Evolutionary conservation across 2,888 invertebrate genomes (phyloP).

Genomic region (Euzophera pinguis): DNA sequence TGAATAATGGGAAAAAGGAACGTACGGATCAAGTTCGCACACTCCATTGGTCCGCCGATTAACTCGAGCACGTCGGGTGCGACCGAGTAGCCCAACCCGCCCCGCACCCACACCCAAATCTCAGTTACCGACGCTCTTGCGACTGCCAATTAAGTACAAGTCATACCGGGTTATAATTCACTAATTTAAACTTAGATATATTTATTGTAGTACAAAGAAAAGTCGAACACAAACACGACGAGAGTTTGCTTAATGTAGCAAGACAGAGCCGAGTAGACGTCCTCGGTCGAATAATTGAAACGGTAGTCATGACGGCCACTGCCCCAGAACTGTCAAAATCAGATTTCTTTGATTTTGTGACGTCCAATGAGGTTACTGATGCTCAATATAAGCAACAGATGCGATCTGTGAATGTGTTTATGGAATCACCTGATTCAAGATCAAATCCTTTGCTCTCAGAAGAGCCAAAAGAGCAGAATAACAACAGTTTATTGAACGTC

Average conservation of each 20-base stretch:
- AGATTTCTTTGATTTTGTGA: conserved; percentile 94
- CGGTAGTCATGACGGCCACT: conserved; percentile 92
- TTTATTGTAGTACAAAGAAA: conserved; percentile 72
- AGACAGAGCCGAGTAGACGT: conserved; percentile 49
- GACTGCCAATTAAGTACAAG: conserved; percentile 79
- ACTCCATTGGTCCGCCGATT: conserved; percentile 74
- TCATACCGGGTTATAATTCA: conserved; percentile 71
- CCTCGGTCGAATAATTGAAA: conserved; percentile 66
- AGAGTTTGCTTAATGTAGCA: conserved; percentile 47
- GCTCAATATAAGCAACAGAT: conserved; percentile 84
- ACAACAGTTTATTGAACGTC: conserved; percentile 78
- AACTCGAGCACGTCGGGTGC: conserved; percentile 50
- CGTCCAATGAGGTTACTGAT: conserved; percentile 87
- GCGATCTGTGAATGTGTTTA: conserved; percentile 83
- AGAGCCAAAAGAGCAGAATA: conserved; percentile 81
- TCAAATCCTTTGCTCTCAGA: conserved; percentile 73
- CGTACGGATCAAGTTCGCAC: conserved; percentile 74
- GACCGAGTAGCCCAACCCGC: conserved; percentile 58
- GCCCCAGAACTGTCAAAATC: conserved; percentile 92
- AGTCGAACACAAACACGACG: conserved; percentile 36
- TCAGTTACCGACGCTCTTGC: conserved; percentile 77
- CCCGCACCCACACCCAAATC: conserved; percentile 40
- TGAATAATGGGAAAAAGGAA: conserved; percentile 78
- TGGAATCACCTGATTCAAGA: conserved; percentile 78
- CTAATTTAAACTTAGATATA: conserved; percentile 70